Base-by-base conservation (phyloP, 2,113 vertebrate genomes). In the Arizona elegans region DNA sequence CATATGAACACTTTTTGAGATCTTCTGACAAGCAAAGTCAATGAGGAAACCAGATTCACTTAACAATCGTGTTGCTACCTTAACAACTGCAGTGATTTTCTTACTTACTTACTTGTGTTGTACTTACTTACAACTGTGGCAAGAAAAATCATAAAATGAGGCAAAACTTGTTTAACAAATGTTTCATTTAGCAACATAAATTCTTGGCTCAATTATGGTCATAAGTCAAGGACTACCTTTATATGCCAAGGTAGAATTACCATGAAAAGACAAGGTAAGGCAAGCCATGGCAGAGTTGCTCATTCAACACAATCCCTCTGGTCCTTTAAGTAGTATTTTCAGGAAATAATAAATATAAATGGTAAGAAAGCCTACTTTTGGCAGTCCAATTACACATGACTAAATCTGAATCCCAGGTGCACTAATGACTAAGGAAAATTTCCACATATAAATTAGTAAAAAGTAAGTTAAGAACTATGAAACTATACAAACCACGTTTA, bases 401-500 rank as follows among this genome's bases (percentile, higher is more conserved):
- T 65, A 65, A 90, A 52, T 65, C 43, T 62, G 24, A 1, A 62
- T 50, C 24, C 43, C 15, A 62, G 4, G 3, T 62, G 50, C 7
- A 65, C 1, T 1, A 81, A 7, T 54, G n/a, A 15, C 15, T 43
- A 55, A 17, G 33, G 12, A 90, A 52, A 38, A 86, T 9, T 90
- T 86, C 50, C 91, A 88, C 9, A 43, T 56, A 19, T 26, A 19
- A 50, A 26, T 38, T 59, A 38, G 26, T 38, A 62, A 91, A 0
- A 89, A 93, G 87, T 26, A 90, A 93, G 12, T 17, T 9, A 58
- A 26, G 13, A 93, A 55, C 85, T 2, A 26, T 6, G 55, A 33
- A 24, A 88, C 93, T 50, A 85, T 89, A 97, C 97, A 90, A 93
- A 99, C 99, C 98, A 97, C 98, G 98, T 96, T 99, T 99, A 95